Conservation (phyloP, 2,888 invertebrate species). For the Eudasyphora cyanicolor region DNA sequence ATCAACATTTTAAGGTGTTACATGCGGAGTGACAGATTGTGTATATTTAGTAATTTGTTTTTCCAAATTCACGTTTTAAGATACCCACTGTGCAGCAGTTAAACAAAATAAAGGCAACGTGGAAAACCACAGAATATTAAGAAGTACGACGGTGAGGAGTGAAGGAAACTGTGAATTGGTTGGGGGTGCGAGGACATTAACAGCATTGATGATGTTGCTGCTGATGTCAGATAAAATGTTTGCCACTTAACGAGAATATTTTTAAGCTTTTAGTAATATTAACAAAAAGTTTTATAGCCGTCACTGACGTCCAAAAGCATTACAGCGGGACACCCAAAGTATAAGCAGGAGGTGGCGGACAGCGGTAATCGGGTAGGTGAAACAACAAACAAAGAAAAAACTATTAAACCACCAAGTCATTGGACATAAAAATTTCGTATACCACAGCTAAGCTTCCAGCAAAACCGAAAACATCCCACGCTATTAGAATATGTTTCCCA, state of each 20-base stretch:
- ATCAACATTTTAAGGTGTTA: too few relatives aligned
- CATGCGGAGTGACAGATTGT: too few relatives aligned
- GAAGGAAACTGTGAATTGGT: neutral
- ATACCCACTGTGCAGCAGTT: neutral
- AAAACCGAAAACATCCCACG: neutral
- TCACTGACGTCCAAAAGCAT: slow-evolving; percentile 45
- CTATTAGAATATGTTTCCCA: slow-evolving; percentile 16
- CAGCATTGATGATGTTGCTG: slow-evolving; percentile 31
- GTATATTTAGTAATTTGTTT: too few relatives aligned
- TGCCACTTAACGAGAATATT: slow-evolving; percentile 55
- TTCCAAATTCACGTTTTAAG: too few relatives aligned
- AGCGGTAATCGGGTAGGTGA: neutral
- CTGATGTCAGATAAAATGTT: slow-evolving; percentile 52
- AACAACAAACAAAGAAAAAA: too few relatives aligned
- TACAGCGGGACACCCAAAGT: neutral
- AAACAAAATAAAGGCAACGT: neutral
- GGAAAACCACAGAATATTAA: neutral
- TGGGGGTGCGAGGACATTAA: slow-evolving; percentile 36
- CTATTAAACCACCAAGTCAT: slow-evolving; percentile 60
- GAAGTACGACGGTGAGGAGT: neutral
- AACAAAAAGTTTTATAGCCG: slow-evolving; percentile 47
- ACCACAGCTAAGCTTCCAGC: neutral
- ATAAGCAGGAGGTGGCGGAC: neutral
- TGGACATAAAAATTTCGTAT: slow-evolving; percentile 35
- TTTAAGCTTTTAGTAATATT: slow-evolving; percentile 55